Conservation (phyloP, 2,797 vertebrate genomes). For the Mastacembelus armatus region DNA sequence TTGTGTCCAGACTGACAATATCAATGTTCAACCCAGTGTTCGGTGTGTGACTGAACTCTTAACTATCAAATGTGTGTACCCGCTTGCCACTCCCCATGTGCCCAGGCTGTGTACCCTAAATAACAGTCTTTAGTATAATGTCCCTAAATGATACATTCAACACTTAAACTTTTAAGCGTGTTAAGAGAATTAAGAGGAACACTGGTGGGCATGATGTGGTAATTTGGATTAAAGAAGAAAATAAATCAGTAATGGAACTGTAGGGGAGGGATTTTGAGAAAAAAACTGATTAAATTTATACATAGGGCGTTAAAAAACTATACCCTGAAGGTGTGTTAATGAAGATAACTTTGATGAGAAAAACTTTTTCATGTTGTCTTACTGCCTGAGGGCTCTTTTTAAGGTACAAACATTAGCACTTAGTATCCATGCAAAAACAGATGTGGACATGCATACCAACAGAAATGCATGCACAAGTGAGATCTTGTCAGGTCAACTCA, state of each 20-base stretch:
- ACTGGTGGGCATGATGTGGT: slow-evolving; percentile 29
- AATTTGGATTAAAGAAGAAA: slow-evolving; percentile 37
- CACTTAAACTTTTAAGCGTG: slow-evolving; percentile 23
- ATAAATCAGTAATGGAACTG: slow-evolving; percentile 12
- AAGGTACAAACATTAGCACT: slow-evolving; percentile 41
- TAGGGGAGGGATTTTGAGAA: slow-evolving; percentile 8
- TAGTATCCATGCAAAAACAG: slow-evolving; percentile 51
- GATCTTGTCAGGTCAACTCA: slow-evolving; percentile 44
- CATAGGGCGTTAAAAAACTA: slow-evolving; percentile 47
- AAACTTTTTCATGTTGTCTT: slow-evolving; percentile 49
- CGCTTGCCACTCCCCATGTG: slow-evolving; percentile 7
- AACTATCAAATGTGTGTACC: slow-evolving; percentile 23
- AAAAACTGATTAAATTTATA: slow-evolving; percentile 42
- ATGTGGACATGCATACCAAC: slow-evolving; percentile 46
- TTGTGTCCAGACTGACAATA: slow-evolving; percentile 24
- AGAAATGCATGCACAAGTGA: slow-evolving; percentile 15
- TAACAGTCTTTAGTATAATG: slow-evolving; percentile 7
- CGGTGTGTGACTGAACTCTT: slow-evolving; percentile 45
- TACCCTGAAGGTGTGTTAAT: slow-evolving; percentile 51
- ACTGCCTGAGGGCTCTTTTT: slow-evolving; percentile 38
- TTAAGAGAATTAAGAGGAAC: slow-evolving; percentile 30
- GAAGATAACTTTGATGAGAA: slow-evolving; percentile 63
- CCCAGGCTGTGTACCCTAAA: slow-evolving; percentile 8
- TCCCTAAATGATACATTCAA: slow-evolving; percentile 17
- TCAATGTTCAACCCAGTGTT: slow-evolving; percentile 27